Conservation (phyloP, 2,888 invertebrate genomes). For the Cheilosia variabilis region DNA sequence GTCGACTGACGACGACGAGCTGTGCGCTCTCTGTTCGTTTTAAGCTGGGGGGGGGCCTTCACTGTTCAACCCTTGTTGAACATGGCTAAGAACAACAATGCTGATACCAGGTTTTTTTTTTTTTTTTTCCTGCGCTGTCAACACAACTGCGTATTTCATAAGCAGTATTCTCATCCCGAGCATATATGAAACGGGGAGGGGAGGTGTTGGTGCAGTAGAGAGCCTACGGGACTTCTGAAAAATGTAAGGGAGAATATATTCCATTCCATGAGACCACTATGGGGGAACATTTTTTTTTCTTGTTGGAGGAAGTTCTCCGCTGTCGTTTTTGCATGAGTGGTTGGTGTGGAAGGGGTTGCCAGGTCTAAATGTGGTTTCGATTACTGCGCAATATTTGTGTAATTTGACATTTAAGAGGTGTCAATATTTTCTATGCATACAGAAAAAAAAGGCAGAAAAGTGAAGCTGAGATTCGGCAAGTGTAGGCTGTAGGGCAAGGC, state of each 20-base stretch:
- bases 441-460: not conserved
- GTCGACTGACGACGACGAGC: constrained; percentile 26
- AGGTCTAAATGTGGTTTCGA: not conserved
- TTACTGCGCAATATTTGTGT: not conserved
- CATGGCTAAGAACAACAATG: constrained; percentile 17
- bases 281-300: not conserved
- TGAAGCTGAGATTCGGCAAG: not conserved
- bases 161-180: not conserved
- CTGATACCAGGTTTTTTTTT: constrained; percentile 33
- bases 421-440: too few species aligned
- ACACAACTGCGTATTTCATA: constrained; percentile 25
- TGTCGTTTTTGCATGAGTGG: not conserved
- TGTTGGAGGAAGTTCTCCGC: not conserved
- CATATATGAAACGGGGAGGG: not conserved
- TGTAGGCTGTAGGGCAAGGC: too few species aligned
- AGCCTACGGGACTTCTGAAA: constrained; percentile 7
- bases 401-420: not conserved
- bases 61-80: constrained; percentile 54
- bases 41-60: constrained; percentile 29
- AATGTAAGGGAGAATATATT: not conserved
- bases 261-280: not conserved
- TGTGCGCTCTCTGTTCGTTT: constrained; percentile 30
- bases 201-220: not conserved
- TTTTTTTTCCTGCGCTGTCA: constrained; percentile 27
- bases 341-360: not conserved